A percentile compares a stretch with the other conserved stretches of the same genome.
Evolutionary conservation across 2,888 invertebrate genomes (phyloP).

Genomic region (Abscondita cerata): DNA sequence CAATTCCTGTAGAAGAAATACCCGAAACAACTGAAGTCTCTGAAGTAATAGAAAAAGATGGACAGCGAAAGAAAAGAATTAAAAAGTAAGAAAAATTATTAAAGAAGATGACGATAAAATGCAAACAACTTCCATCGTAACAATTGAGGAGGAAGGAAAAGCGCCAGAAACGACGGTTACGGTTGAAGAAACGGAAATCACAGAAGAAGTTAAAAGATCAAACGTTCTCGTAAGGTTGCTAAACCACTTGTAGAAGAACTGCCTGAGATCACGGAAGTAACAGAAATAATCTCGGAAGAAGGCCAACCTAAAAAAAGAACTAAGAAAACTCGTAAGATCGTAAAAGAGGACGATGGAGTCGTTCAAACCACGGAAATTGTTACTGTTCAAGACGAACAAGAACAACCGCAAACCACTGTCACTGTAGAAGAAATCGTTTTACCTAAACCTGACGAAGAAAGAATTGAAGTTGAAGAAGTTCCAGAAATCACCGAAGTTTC

Average conservation of each 20-base stretch:
- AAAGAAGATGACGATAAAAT: constrained; percentile 39
- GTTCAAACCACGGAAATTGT: constrained; percentile 58
- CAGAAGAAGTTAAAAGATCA: constrained; percentile 30
- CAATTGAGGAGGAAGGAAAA: constrained; percentile 45
- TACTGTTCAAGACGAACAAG: constrained; percentile 46
- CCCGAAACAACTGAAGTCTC: constrained; percentile 30
- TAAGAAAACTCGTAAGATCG: constrained; percentile 53
- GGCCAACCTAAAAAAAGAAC: constrained; percentile 37
- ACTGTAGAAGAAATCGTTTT: constrained; percentile 13
- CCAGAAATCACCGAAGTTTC: constrained; percentile 34
- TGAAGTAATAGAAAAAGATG: not conserved
- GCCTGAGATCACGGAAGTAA: constrained; percentile 47
- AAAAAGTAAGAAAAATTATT: constrained; percentile 42
- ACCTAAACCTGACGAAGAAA: constrained; percentile 22
- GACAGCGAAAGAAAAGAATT: constrained; percentile 14
- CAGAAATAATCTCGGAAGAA: constrained; percentile 42
- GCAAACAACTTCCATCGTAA: constrained; percentile 41
- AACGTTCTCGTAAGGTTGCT: constrained; percentile 37
- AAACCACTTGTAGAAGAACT: constrained; percentile 42
- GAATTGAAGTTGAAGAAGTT: constrained; percentile 31
- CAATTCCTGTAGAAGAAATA: constrained; percentile 27
- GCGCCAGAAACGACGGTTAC: constrained; percentile 44
- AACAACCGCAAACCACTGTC: constrained; percentile 46
- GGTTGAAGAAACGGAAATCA: constrained; percentile 53
- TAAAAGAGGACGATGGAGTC: constrained; percentile 57